Evolutionary conservation across 2,113 vertebrate genomes (phyloP).

Genomic region (Rhinoderma darwinii): DNA sequence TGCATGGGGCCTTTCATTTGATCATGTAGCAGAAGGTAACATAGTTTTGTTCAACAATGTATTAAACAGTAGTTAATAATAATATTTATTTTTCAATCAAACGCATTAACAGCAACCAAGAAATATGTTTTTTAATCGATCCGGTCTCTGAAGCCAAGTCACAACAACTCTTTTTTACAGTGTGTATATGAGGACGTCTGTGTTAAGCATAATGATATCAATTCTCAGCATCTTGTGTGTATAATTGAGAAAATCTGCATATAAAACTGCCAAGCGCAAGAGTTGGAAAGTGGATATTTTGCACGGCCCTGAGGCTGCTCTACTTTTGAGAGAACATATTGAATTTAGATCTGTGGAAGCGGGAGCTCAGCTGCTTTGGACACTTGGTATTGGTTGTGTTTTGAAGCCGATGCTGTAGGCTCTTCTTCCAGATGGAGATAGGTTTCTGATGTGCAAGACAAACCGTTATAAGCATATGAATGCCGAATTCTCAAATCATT

Average conservation of each 20-base stretch:
- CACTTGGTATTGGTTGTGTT: constrained; percentile 75
- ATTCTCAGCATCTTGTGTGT: constrained; percentile 31
- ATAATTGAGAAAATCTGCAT: constrained; percentile 37
- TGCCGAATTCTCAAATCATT: constrained; percentile 58
- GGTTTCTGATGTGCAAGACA: constrained; percentile 64
- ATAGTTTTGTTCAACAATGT: neutral
- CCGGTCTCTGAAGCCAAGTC: neutral
- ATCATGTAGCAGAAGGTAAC: neutral
- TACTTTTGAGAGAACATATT: constrained; percentile 72
- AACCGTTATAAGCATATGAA: constrained; percentile 72
- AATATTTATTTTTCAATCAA: neutral
- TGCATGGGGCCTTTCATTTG: no score
- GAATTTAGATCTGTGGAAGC: constrained; percentile 65
- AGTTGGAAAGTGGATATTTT: constrained; percentile 64
- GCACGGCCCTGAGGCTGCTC: constrained; percentile 67
- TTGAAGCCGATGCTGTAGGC: constrained; percentile 76
- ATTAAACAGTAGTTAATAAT: neutral
- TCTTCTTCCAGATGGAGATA: constrained; percentile 78
- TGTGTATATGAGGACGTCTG: neutral
- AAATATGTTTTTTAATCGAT: constrained; percentile 2
- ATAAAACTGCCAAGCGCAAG: constrained; percentile 68
- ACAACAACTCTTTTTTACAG: neutral
- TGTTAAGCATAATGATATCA: constrained; percentile 4
- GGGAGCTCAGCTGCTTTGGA: constrained; percentile 78
- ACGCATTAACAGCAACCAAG: neutral